Evolutionary conservation across 1,140 invertebrate genomes (phyloP), one percentile per base, ranked within the genome.

Genomic region (Pseudomyrmex gracilis): DNA sequence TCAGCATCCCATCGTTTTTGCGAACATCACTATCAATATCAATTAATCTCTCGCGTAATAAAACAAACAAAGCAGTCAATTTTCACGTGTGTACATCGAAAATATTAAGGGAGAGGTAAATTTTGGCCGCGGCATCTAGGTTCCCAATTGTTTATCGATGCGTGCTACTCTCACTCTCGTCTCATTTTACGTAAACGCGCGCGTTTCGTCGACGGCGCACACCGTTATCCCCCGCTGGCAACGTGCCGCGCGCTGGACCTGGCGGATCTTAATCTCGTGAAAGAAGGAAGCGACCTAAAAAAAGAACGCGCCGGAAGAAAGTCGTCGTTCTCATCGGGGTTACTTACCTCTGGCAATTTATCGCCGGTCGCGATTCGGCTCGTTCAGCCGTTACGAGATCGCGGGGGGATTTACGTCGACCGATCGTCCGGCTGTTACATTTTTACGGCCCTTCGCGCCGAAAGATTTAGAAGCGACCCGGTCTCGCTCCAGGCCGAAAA

Each of bases 261-360:
- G 76, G 34, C 71, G 53, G 77, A 76, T 86, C 85, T 85, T 82
- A 74, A 86, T 85, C 78, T 87, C 64, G 70, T 66, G 60, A 76
- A 83, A 76, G 64, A 58, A 80, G 53, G 64, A 51, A 64, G 49
- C 20, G 43, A 63, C 71, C 58, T 82, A 85, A 83, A 71, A 85
- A 87, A 85, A 85, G 82, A 67, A 49, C 49, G 66, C 61, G 24
- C 49, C 61, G 55, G 57, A 86, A 85, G 63, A 86, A 85, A 66
- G 58, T 68, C 64, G 85, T 87, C 83, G 43, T 73, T 68, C 70
- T 67, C 53, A 71, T 70, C 63, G 76, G 43, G 70, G 57, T 87
- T 87, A 87, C 73, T 87, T 86, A 87, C 84, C 71, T 85, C 70
- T 24, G 49, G 17, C 47, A 67, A 87, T 87, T 87, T 85, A 85